Conservation (phyloP, 2,113 vertebrate species). For the Merops nubicus region DNA sequence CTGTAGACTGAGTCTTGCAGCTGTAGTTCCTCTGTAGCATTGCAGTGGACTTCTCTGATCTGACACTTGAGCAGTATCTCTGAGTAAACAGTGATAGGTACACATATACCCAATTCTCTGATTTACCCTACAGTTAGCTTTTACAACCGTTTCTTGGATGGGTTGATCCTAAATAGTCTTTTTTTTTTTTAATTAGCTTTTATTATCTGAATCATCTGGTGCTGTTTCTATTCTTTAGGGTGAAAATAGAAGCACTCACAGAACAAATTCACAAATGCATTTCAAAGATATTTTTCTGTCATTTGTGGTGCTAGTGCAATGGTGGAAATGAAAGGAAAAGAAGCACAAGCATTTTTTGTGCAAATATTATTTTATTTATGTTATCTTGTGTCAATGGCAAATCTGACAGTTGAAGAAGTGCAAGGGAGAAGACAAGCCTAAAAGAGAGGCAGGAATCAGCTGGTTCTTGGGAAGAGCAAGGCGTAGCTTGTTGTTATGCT, state of each 20-base stretch:
- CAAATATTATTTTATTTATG: neutral
- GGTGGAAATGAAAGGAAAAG: neutral
- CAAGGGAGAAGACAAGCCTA: neutral
- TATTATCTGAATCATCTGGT: neutral
- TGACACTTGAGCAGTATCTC: neutral
- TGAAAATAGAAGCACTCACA: neutral
- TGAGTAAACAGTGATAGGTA: neutral
- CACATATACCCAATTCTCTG: neutral
- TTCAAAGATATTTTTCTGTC: neutral
- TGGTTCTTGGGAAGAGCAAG: neutral
- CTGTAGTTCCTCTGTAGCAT: neutral
- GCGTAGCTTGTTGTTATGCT: neutral
- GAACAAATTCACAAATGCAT: neutral
- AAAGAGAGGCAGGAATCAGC: neutral
- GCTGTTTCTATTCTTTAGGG: neutral
- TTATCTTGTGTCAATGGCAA: neutral
- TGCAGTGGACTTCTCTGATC: neutral
- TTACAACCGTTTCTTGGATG: neutral
- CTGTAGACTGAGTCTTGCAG: rapidly evolving
- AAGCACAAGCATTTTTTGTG: neutral
- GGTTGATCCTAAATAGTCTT: neutral
- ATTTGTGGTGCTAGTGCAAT: neutral
- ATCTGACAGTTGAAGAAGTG: neutral
- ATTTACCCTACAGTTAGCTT: neutral
- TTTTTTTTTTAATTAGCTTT: neutral